These are phyloP conservation scores for Zoanthus sociatus DNA, from an alignment of 92 coral and sea anemone genomes.

Conservation along the genomic window DNA sequence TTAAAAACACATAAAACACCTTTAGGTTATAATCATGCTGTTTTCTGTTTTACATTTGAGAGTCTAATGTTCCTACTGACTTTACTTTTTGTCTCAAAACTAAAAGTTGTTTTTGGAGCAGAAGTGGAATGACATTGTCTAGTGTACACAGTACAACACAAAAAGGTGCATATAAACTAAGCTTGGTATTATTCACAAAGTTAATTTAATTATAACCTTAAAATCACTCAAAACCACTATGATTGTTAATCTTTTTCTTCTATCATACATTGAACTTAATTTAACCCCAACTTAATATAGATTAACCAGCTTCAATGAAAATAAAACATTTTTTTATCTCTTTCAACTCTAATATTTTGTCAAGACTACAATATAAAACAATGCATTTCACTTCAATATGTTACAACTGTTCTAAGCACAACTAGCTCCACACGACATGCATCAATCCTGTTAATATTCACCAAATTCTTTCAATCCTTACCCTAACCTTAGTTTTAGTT, in stretches of 20 bases:
- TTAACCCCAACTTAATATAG: not conserved
- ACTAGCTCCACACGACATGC: not conserved
- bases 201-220: not conserved
- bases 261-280: not conserved
- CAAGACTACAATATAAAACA: not conserved
- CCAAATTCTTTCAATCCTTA: no score
- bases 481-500: no score
- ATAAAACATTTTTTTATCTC: not conserved
- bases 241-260: not conserved
- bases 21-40: no score
- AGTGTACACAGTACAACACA: not conserved
- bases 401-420: not conserved
- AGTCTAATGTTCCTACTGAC: no score
- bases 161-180: not conserved
- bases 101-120: no score
- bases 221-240: not conserved
- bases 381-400: not conserved
- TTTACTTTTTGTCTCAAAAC: no score
- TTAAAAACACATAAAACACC: no score
- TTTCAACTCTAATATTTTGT: not conserved
- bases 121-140: no score
- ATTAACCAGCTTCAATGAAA: not conserved
- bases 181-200: not conserved
- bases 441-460: no score
- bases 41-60: no score